Evolutionary conservation across 2,888 invertebrate genomes (phyloP), one percentile per base, ranked within the genome.

Genomic region (Drosophila koepferae): DNA sequence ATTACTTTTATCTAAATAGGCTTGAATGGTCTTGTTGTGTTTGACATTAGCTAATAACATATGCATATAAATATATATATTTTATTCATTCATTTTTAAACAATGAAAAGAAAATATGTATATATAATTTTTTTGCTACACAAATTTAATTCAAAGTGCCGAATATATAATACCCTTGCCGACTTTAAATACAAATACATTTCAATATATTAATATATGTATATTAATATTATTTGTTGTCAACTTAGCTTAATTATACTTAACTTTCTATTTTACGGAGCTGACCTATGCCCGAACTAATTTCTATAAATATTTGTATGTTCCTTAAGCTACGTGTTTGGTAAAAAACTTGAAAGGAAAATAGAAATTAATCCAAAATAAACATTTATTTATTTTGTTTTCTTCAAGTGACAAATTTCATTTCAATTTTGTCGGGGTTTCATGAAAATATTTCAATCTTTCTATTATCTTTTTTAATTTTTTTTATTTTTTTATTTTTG

Each of bases 21-120:
- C 31, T 31, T 49, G 31, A 31, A n/a, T 49, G 49, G 31, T 49
- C 49, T 49, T n/a, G 2, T 31, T 34, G 10, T 31, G 31, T 1
- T 34, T n/a, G 31, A 49, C 49, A 49, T 49, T n/a, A n/a, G 31
- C n/a, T 31, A 49, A 31, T 49, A 49, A 48, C 28, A 28, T 28
- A 46, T 28, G 20, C 23, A 46, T 28, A 31, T n/a, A n/a, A 23
- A 44, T 20, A 44, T 44, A 20, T 20, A 41, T 44, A 20, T 18
- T 48, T 8, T 9, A 2, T 9, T 48, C 4, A 9, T 28, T 48
- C 1, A 28, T 16, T 28, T 48, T 48, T n/a, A 28, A 48, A 31
- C 28, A 28, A 48, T 16, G 14, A 44, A 20, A 20, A 44, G 20
- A 20, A n/a, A 1, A 16, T 2, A 40, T 16, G 7, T 40, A 16